Evolutionary conservation across 2,888 invertebrate species (phyloP), one percentile per base, ranked within the genome.

Genomic region (Nomada hirtipes): DNA sequence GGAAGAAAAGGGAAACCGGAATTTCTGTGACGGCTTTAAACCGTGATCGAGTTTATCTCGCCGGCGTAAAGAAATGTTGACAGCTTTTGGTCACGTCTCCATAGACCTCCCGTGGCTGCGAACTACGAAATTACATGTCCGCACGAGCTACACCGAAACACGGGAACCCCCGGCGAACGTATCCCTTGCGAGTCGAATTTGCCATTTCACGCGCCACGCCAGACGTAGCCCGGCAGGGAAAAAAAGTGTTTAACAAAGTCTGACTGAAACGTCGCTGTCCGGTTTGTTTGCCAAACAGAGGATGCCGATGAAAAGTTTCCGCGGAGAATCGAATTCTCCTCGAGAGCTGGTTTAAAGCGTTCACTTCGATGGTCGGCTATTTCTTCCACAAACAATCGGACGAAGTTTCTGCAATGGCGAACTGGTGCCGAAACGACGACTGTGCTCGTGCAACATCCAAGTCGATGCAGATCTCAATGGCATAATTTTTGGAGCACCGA

Each of bases 21-120:
- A 57, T 63, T 75, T 64, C 65, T 55, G 68, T 59, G 53, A 44
- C 50, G 42, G 2, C 52, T 23, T 86, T 84, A 86, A 86, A 86
- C 65, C 86, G 82, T 86, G 79, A 83, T 78, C 78, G 78, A 87
- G 82, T 88, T 84, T 84, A 57, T 88, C 79, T 84, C 61, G 53
- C 2, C n/a, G 50, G 7, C 65, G 76, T 77, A 84, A 85, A 75
- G 82, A 82, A 86, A 88, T 88, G 83, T 88, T 84, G 87, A 89
- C 89, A 89, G 77, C 65, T 80, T 79, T 83, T 88, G 88, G 89
- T 90, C 84, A 79, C 85, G 84, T 88, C 83, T 90, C 86, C 85
- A 90, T 89, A 73, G 90, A 89, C 86, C 88, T 36, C 88, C 88
- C 83, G 75, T 18, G 9, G 55, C 59, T 63, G 20, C 53, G 57